These are phyloP conservation scores for Acronicta psi DNA, from an alignment of 2,888 invertebrate species.

Conservation along the genomic window DNA sequence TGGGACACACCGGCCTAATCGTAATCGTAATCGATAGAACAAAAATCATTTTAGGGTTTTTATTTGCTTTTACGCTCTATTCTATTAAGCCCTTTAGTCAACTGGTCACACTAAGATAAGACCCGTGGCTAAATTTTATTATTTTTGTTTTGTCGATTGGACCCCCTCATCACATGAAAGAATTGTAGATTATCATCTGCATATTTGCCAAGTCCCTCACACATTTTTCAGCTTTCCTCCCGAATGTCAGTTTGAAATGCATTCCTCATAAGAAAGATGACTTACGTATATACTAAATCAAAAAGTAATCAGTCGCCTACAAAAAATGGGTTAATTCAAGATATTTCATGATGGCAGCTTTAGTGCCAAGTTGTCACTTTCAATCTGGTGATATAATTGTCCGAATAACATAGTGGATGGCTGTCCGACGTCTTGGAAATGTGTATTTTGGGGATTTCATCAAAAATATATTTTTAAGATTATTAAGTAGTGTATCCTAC, in stretches of 20 bases:
- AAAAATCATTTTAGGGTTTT: no score
- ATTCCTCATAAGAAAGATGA: constrained; percentile 30
- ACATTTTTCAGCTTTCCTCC: background rate
- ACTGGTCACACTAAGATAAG: no score
- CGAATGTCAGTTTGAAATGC: constrained; percentile 4
- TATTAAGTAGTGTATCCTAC: background rate
- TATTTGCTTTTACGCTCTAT: no score
- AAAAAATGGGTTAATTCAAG: constrained; percentile 38
- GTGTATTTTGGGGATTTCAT: constrained; percentile 18
- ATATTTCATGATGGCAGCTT: constrained; percentile 29
- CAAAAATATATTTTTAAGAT: constrained; percentile 1
- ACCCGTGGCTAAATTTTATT: no score
- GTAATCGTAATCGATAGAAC: no score
- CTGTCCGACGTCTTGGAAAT: constrained; percentile 37
- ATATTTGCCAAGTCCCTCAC: constrained; percentile 7
- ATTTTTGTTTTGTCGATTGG: no score
- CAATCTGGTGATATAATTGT: constrained; percentile 44
- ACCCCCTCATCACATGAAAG: no score
- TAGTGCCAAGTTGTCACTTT: constrained; percentile 51
- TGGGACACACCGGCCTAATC: no score
- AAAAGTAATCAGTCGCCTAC: constrained; percentile 37
- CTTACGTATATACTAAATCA: constrained; percentile 30
- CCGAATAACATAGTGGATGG: constrained; percentile 26
- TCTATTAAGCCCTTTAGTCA: no score
- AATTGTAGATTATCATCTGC: background rate